Percentiles rank a stretch among this genome's conserved stretches.
Conservation (phyloP, 2,888 invertebrate genomes). For the Hirudinaria manillensis region DNA sequence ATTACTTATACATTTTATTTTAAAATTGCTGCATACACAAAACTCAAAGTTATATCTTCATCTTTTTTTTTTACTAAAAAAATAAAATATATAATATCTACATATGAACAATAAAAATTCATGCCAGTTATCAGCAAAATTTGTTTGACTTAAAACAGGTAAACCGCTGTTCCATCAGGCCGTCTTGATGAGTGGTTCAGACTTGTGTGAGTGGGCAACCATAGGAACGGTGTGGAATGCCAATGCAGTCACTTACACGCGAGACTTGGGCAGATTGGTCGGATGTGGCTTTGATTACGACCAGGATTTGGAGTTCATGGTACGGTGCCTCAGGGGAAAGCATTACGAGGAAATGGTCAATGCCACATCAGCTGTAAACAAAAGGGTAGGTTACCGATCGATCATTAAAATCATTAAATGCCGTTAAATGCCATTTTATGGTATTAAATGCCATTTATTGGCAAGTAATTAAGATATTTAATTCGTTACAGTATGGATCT, state of each 20-base stretch:
- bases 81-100: no score
- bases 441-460: neutral
- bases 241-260: slow-evolving; percentile 48
- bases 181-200: slow-evolving; percentile 56
- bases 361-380: slow-evolving; percentile 47
- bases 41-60: no score
- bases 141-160: slow-evolving; percentile 31
- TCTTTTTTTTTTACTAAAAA: no score
- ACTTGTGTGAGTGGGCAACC: slow-evolving; percentile 52
- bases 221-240: slow-evolving; percentile 40
- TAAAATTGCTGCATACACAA: no score
- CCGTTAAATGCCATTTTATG: neutral
- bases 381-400: slow-evolving; percentile 43
- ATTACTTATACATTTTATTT: no score
- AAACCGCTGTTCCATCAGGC: slow-evolving; percentile 52
- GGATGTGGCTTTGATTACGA: slow-evolving; percentile 41
- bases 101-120: no score
- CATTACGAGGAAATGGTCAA: slow-evolving; percentile 51
- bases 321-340: slow-evolving; percentile 51
- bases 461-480: neutral
- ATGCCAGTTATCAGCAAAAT: no score
- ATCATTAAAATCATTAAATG: neutral
- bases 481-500: slow-evolving; percentile 41
- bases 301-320: slow-evolving; percentile 46
- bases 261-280: slow-evolving; percentile 46